Conservation (phyloP, 1,140 invertebrate genomes). For the Radopholus similis region DNA sequence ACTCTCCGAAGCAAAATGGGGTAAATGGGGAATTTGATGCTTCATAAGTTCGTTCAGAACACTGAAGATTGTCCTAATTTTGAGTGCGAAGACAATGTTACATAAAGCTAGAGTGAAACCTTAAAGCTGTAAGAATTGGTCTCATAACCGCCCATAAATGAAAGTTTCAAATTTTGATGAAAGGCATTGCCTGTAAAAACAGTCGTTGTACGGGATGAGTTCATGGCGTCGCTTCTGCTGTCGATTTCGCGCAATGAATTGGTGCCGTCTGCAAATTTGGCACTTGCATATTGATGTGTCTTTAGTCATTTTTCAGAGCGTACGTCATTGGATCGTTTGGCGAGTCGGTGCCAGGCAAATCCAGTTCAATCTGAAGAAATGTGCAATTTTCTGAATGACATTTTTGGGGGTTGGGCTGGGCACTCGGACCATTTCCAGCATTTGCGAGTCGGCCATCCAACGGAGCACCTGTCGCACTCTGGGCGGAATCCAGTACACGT, state of each 20-base stretch:
- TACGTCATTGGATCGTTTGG: conserved; percentile 72
- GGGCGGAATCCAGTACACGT: conserved; percentile 81
- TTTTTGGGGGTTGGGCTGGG: no score
- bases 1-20: no score
- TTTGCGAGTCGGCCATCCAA: conserved; percentile 70
- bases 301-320: conserved; percentile 58
- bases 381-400: no score
- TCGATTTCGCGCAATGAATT: conserved; percentile 63
- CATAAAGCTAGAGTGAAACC: no score
- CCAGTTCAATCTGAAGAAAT: conserved; percentile 74
- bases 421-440: conserved; percentile 69
- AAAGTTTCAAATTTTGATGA: no score
- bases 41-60: no score
- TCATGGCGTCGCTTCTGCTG: conserved; percentile 90
- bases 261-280: conserved; percentile 33
- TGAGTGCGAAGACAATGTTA: no score
- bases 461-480: conserved; percentile 82
- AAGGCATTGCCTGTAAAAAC: conserved; percentile 85
- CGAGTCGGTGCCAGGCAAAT: conserved; percentile 81
- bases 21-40: no score
- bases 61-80: no score
- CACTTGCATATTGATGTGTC: conserved; percentile 31
- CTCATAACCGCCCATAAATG: no score
- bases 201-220: conserved; percentile 92
- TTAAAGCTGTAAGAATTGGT: no score